Conservation (phyloP, 2,888 invertebrate species). For the Scaptomyza parva region DNA sequence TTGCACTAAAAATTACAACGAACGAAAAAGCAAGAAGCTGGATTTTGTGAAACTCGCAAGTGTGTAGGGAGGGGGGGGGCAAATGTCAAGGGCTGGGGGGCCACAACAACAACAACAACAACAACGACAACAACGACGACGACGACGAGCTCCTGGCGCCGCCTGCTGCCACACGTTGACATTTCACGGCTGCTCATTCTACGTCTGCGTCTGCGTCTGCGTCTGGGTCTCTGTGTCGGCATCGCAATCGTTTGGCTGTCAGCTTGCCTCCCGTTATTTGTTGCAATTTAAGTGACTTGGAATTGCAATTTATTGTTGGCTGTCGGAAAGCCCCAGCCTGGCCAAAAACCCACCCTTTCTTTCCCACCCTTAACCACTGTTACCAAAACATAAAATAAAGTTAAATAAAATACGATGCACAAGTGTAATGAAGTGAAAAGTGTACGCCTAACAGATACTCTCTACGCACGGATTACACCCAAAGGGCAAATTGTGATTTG, state of each 20-base stretch:
- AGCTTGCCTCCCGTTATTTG: slow-evolving; percentile 72
- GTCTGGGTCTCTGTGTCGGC: slow-evolving; percentile 36
- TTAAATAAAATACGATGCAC: slow-evolving; percentile 7
- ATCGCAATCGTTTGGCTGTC: slow-evolving; percentile 58
- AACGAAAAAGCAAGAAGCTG: slow-evolving; percentile 8
- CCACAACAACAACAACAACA: slow-evolving; percentile 3
- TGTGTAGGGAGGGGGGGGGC: not conserved
- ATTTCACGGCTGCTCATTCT: slow-evolving; percentile 67
- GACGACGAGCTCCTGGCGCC: slow-evolving; percentile 7
- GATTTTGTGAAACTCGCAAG: not conserved
- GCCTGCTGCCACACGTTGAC: slow-evolving; percentile 64
- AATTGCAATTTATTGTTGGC: slow-evolving; percentile 82
- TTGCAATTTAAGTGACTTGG: slow-evolving; percentile 83
- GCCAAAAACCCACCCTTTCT: slow-evolving; percentile 29
- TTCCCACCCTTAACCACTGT: slow-evolving; percentile 5
- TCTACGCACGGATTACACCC: too few species aligned
- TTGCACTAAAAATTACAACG: slow-evolving; percentile 31
- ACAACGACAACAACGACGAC: not conserved
- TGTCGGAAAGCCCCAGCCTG: slow-evolving; percentile 45
- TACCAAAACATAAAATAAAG: not conserved
- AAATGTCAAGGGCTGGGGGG: not conserved
- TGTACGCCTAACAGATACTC: slow-evolving; percentile 1
- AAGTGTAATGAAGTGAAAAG: not conserved
- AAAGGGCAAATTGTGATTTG: too few species aligned
- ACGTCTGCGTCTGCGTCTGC: too few species aligned